A percentile compares a stretch with the other conserved stretches of the same genome.
Conservation (phyloP, 1,140 invertebrate species). For the Lepidotrigona ventralis region DNA sequence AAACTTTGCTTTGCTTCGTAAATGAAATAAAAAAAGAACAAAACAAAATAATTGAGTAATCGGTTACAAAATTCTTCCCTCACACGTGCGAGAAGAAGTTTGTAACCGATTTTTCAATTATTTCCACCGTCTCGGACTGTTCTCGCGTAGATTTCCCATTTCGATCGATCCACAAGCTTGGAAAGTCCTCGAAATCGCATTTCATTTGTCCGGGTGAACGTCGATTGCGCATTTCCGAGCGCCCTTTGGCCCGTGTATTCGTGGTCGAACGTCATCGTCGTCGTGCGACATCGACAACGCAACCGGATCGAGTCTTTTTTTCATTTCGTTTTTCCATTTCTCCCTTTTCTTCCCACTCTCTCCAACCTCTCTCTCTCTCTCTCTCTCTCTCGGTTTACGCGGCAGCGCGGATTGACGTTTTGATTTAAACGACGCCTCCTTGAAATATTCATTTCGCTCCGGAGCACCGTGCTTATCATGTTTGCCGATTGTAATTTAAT, state of each 20-base stretch:
- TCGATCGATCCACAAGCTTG: neutral
- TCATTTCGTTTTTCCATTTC: neutral
- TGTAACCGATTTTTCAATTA: neutral
- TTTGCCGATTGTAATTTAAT: slow-evolving; percentile 77
- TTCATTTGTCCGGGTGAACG: neutral
- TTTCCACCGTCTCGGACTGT: neutral
- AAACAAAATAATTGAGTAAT: neutral
- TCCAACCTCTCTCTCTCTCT: neutral
- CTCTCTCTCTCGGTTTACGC: neutral
- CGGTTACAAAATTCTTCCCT: neutral
- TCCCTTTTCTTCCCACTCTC: neutral
- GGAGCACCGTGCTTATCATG: slow-evolving; percentile 69
- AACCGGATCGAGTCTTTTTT: slow-evolving; percentile 9
- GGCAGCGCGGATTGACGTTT: slow-evolving; percentile 45
- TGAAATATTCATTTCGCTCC: slow-evolving; percentile 64
- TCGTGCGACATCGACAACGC: neutral
- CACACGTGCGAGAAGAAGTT: neutral
- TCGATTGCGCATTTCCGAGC: neutral
- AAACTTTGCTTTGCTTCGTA: no score
- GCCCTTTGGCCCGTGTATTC: neutral
- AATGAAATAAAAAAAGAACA: neutral
- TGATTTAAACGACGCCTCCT: slow-evolving; percentile 60
- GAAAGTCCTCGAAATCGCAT: neutral
- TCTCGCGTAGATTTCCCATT: no score
- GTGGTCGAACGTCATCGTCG: neutral